These are phyloP conservation scores for Ornithoptera priamus DNA, from an alignment of 2,888 invertebrate species.

Conservation along the genomic window DNA sequence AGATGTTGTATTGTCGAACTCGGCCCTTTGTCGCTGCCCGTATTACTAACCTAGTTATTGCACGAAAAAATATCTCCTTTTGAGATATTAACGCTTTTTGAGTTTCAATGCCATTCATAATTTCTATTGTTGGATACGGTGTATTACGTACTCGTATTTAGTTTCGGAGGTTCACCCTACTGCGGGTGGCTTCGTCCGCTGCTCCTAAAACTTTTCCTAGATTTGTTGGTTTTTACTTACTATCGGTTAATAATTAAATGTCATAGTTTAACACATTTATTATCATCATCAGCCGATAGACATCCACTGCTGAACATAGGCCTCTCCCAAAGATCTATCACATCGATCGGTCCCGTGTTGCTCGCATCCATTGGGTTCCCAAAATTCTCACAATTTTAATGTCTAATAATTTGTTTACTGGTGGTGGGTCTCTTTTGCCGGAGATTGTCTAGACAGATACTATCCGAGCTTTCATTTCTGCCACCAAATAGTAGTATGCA, in stretches of 20 bases:
- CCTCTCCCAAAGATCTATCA: too few species aligned
- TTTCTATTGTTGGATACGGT: conserved; percentile 60
- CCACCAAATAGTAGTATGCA: too few species aligned
- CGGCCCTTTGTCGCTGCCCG: conserved; percentile 59
- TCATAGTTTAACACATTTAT: neutral
- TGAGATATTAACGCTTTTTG: conserved; percentile 73
- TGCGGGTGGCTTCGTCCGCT: conserved; percentile 30
- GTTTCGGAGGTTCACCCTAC: conserved; percentile 46
- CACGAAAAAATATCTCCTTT: conserved; percentile 55
- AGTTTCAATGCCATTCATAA: conserved; percentile 69
- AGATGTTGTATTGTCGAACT: conserved; percentile 61
- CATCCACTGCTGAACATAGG: too few species aligned
- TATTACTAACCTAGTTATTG: conserved; percentile 78
- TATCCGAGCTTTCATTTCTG: too few species aligned
- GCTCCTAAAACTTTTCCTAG: neutral
- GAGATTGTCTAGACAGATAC: too few species aligned
- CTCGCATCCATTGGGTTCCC: too few species aligned
- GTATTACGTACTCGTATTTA: conserved; percentile 62
- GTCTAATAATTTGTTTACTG: too few species aligned
- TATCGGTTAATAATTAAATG: too few species aligned
- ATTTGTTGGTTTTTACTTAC: neutral
- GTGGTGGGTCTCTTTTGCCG: too few species aligned
- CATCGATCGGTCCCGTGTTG: too few species aligned
- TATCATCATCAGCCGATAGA: too few species aligned
- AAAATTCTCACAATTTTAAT: too few species aligned